Conservation (phyloP, 2,888 invertebrate genomes). For the Orthonevra nobilis region DNA sequence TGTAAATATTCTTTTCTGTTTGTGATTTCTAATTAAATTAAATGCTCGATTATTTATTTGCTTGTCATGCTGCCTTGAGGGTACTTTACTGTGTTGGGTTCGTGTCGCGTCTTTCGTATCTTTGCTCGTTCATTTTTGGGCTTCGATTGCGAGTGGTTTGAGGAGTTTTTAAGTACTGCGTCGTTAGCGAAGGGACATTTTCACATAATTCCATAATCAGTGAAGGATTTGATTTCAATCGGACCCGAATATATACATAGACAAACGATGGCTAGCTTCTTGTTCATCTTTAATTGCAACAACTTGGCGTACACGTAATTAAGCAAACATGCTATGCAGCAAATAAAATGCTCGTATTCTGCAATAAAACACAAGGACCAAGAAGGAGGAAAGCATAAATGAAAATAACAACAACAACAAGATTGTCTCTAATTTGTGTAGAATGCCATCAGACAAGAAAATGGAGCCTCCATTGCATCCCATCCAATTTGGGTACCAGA, state of each 20-base stretch:
- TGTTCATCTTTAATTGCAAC: slow-evolving; percentile 18
- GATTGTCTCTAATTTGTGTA: slow-evolving; percentile 15
- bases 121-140: slow-evolving; percentile 1
- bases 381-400: no score
- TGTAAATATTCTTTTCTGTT: slow-evolving; percentile 69
- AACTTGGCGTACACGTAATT: slow-evolving; percentile 10
- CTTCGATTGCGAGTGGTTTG: slow-evolving; percentile 10
- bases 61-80: slow-evolving; percentile 24
- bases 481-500: slow-evolving; percentile 18
- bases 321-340: not conserved
- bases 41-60: slow-evolving; percentile 71
- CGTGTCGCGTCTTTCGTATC: not conserved
- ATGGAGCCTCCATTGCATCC: not conserved
- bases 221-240: no score
- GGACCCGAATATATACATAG: no score
- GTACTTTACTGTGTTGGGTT: slow-evolving; percentile 1
- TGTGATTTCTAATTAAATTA: slow-evolving; percentile 71
- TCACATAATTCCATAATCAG: not conserved
- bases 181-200: not conserved
- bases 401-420: not conserved
- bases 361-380: no score
- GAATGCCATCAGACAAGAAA: slow-evolving; percentile 10
- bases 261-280: no score
- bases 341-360: no score
- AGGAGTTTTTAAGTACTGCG: not conserved